phyloP scores from a whole-genome alignment of 2,797 vertebrate genomes.

The Myotis pilosus region DNA sequence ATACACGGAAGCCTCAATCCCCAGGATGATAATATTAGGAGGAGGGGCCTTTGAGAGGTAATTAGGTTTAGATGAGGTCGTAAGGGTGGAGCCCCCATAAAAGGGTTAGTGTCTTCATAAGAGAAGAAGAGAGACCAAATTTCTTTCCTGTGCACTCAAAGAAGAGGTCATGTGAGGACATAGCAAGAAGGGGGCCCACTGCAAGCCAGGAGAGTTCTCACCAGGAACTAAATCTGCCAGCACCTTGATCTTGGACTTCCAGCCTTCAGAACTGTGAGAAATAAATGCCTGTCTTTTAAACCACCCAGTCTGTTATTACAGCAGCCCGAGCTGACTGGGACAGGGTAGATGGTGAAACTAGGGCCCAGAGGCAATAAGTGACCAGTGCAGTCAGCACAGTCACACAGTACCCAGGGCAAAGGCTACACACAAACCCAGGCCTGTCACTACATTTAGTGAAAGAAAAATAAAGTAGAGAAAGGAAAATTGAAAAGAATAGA shows the following conservation, averaged over 20 bases:
- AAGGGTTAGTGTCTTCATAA: background rate
- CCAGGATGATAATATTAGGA: background rate
- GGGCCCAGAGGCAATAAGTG: background rate
- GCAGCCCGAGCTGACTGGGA: background rate
- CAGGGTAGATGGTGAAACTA: background rate
- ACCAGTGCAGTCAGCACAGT: background rate
- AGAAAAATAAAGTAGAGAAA: background rate
- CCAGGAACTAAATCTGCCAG: background rate
- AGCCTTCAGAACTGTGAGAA: background rate
- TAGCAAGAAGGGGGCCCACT: background rate
- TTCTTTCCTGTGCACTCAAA: background rate
- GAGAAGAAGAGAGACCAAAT: background rate
- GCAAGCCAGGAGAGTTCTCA: background rate
- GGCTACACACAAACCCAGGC: background rate
- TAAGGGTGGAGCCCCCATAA: background rate
- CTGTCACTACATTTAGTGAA: background rate
- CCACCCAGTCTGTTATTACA: background rate
- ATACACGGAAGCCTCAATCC: background rate
- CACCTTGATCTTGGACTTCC: background rate
- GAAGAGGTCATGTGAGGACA: background rate
- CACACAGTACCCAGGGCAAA: slow-evolving; percentile 4
- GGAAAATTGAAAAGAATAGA: background rate
- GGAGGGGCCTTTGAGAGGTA: background rate
- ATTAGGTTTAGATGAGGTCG: background rate
- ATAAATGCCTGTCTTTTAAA: background rate